Base-by-base conservation (phyloP, 1,140 invertebrate genomes). In the Eufriesea mexicana region DNA sequence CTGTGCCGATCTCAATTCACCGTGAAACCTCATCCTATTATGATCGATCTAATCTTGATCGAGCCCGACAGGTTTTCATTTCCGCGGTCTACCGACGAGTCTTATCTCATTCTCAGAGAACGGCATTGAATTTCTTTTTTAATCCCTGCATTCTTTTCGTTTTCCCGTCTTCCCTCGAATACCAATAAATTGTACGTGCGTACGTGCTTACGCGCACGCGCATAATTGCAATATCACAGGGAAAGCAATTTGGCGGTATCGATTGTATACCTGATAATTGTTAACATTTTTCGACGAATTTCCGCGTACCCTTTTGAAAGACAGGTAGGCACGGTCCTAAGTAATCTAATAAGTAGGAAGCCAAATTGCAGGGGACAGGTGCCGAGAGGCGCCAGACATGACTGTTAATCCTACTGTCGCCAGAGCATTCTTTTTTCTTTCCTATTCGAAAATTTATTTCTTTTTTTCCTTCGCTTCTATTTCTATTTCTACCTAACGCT, bases 11-110 rank as follows among this genome's bases (percentile, higher is more conserved):
- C 89, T 90, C 89, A 92, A 94, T 94, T 93, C 91, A 90, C 91
- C 92, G 82, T 94, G 89, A 93, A 94, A 94, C 92, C 91, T 94
- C 90, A 94, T 94, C 92, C 91, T 90, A 93, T 94, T 94, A 93
- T 92, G 90, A 92, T 93, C 81, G 85, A 92, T 90, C 87, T 91
- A 91, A 92, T 91, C 86, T 87, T 91, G 89, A 92, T 92, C 84
- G 85, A 86, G 86, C 81, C 70, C 74, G 91, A 91, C 91, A 92
- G 91, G 91, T 92, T 92, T 92, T 88, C 85, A 88, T 74, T 86
- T 68, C 79, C 25, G 86, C 84, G 87, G 87, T 89, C 45, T 88
- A 89, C 81, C 87, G 83, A 76, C 68, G 54, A 64, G 23, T 45
- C 64, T 74, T 62, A 57, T 71, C 35, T 61, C n/a, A 6, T 47